A percentile compares a stretch with the other conserved stretches of the same genome.
These are phyloP conservation scores for Plagiodera versicolora DNA, from an alignment of 2,888 invertebrate species.

Conservation along the genomic window DNA sequence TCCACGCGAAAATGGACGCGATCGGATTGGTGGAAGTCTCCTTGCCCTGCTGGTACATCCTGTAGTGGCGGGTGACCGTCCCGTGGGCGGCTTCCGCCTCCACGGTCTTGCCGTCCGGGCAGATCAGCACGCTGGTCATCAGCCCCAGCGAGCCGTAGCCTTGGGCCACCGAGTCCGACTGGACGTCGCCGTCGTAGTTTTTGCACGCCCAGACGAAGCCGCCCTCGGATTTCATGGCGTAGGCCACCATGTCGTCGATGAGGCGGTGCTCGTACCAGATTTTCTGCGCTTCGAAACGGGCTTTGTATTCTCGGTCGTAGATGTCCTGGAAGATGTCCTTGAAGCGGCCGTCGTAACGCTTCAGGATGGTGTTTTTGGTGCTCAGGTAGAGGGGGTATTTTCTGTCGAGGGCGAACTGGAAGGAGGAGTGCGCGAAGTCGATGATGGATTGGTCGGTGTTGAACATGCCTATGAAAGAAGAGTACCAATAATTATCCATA, in stretches of 20 bases:
- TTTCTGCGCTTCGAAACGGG: slow-evolving; percentile 82
- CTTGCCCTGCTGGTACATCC: slow-evolving; percentile 89
- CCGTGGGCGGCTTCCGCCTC: slow-evolving; percentile 99
- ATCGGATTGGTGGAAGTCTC: slow-evolving; percentile 99
- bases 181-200: slow-evolving; percentile 99
- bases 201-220: slow-evolving; percentile 99
- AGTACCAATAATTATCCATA: too few species aligned
- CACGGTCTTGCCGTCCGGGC: slow-evolving; percentile 97
- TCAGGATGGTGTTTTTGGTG: slow-evolving; percentile 96
- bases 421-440: slow-evolving; percentile 94
- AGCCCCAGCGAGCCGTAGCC: slow-evolving; percentile 94
- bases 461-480: slow-evolving; percentile 67
- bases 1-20: slow-evolving; percentile 99
- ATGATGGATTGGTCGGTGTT: slow-evolving; percentile 94
- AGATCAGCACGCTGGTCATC: slow-evolving; percentile 96
- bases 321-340: slow-evolving; percentile 61
- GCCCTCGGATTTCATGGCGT: slow-evolving; percentile 96
- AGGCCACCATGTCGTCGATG: slow-evolving; percentile 99
- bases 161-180: slow-evolving; percentile 91
- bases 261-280: slow-evolving; percentile 87
- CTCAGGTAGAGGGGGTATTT: slow-evolving; percentile 90
- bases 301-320: slow-evolving; percentile 86
- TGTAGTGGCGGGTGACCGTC: slow-evolving; percentile 60
- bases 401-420: slow-evolving; percentile 84
- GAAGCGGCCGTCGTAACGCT: slow-evolving; percentile 50